Percentiles rank a stretch among this genome's conserved stretches.
These are phyloP conservation scores for Microctonus hyperodae DNA, from an alignment of 2,888 invertebrate species.

Conservation along the genomic window DNA sequence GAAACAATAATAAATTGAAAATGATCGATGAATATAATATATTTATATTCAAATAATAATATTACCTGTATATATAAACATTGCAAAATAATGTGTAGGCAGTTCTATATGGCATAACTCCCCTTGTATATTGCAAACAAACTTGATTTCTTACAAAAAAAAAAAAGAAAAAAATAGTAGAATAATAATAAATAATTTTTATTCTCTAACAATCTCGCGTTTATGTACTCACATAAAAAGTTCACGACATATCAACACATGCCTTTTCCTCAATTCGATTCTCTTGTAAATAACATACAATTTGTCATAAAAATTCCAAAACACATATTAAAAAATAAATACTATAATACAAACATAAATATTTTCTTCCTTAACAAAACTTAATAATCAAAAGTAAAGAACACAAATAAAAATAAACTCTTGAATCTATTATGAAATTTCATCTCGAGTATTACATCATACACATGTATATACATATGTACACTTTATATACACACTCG, in stretches of 20 bases:
- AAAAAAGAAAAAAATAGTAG: conserved; percentile 5
- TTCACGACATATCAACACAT: conserved; percentile 15
- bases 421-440: neutral
- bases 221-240: conserved; percentile 5
- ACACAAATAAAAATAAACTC: too few relatives aligned
- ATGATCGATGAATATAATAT: neutral
- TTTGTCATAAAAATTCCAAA: neutral
- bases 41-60: neutral
- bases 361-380: too few relatives aligned
- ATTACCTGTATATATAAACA: neutral
- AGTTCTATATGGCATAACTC: conserved; percentile 36
- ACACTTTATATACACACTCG: too few relatives aligned
- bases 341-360: too few relatives aligned
- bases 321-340: too few relatives aligned
- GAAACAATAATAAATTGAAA: neutral
- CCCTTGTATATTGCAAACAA: conserved; percentile 17
- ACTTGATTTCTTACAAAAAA: conserved; percentile 10
- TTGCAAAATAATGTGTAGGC: conserved; percentile 41
- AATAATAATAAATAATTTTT: conserved; percentile 22
- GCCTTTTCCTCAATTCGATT: conserved; percentile 21
- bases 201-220: neutral
- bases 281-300: conserved; percentile 6
- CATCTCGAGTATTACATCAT: neutral
- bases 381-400: too few relatives aligned
- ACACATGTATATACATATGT: neutral